Conservation (phyloP, 2,888 invertebrate species). For the Scaptomyza parva region DNA sequence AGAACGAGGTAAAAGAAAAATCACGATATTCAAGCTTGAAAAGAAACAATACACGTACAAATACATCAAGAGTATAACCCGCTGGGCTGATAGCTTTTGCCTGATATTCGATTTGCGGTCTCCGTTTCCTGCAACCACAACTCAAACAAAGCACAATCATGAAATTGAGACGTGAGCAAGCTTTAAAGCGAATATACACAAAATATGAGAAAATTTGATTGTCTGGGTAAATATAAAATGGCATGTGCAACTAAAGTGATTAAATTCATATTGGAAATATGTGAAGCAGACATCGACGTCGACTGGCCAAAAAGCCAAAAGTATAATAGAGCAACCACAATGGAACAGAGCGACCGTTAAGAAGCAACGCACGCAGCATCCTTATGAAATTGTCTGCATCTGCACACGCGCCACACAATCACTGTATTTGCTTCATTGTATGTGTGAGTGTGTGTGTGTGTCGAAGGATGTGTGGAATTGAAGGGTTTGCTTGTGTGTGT, state of each 20-base stretch:
- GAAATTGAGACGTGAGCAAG: conserved; percentile 41
- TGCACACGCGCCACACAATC: conserved; percentile 49
- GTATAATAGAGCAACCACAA: conserved; percentile 19
- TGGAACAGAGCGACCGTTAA: conserved; percentile 43
- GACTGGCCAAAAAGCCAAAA: conserved; percentile 13
- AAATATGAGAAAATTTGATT: neutral
- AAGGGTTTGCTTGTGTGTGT: conserved; percentile 23
- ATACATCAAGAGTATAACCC: conserved; percentile 42
- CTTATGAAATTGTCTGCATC: conserved; percentile 45
- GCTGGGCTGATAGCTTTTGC: conserved; percentile 65
- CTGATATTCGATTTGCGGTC: conserved; percentile 68
- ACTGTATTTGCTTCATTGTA: conserved; percentile 23
- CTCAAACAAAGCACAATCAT: conserved; percentile 38
- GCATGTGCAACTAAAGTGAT: conserved; percentile 65
- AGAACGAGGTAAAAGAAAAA: conserved; percentile 57
- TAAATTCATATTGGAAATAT: conserved; percentile 65
- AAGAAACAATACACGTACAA: conserved; percentile 66
- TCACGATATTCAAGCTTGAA: conserved; percentile 69
- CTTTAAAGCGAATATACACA: conserved; percentile 21
- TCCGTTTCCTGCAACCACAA: conserved; percentile 49
- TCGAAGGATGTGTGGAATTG: conserved; percentile 7
- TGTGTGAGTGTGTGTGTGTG: conserved; percentile 14
- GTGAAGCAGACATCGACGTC: conserved; percentile 18
- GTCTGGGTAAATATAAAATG: conserved; percentile 32
- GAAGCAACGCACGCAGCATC: conserved; percentile 62